phyloP scores from a whole-genome alignment of 2,797 vertebrate genomes.

The Psittacula derbiana region DNA sequence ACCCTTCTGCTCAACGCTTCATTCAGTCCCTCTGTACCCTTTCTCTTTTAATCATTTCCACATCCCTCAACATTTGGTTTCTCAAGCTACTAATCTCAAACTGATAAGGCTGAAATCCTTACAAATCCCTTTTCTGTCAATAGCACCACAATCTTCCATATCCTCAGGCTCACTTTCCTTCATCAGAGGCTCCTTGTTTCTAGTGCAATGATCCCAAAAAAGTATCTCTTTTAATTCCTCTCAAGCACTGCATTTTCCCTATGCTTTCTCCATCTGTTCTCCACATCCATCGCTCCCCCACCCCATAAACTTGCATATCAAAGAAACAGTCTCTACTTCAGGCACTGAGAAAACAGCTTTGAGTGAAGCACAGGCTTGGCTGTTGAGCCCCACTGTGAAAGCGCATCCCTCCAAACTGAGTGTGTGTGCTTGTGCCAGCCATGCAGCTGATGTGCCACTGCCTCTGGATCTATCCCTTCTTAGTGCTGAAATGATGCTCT shows the following conservation, averaged over 20 bases:
- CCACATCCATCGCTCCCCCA: background rate
- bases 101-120: background rate
- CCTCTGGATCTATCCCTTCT: background rate
- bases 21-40: background rate
- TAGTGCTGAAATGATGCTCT: background rate
- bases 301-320: background rate
- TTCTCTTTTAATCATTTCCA: background rate
- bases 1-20: background rate
- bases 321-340: background rate
- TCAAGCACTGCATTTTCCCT: background rate
- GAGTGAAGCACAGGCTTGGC: background rate
- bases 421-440: background rate
- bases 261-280: slow-evolving; percentile 1
- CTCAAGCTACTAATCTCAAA: background rate
- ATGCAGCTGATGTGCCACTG: background rate
- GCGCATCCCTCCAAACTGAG: background rate
- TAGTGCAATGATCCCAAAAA: background rate
- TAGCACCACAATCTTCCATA: background rate
- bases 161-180: background rate
- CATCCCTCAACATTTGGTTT: background rate
- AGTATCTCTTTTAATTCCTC: background rate
- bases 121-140: background rate
- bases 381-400: background rate
- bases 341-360: background rate
- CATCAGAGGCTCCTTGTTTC: background rate